phyloP scores from a whole-genome alignment of 2,888 invertebrate genomes.

The Synanthedon vespiformis region DNA sequence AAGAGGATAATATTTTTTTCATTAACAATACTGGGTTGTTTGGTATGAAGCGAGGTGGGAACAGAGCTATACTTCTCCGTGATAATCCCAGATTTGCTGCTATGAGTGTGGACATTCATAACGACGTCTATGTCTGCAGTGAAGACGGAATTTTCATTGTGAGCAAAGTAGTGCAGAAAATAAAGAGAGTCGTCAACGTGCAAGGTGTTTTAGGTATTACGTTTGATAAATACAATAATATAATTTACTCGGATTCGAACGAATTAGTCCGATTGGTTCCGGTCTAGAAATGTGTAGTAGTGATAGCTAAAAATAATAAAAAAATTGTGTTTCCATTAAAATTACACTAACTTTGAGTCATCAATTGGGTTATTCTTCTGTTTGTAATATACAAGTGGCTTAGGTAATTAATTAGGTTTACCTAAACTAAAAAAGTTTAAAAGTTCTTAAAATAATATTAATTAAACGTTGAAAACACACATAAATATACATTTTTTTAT shows the following conservation, averaged over 20 bases:
- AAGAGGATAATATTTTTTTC: constrained; percentile 36
- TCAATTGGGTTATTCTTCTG: no score
- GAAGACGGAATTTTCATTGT: constrained; percentile 48
- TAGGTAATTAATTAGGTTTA: no score
- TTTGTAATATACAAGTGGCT: no score
- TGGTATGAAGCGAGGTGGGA: constrained; percentile 23
- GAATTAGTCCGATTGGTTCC: constrained; percentile 36
- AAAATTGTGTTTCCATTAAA: no score
- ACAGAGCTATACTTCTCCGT: constrained; percentile 21
- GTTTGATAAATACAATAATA: constrained; percentile 41
- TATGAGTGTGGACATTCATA: constrained; percentile 38
- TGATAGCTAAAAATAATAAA: no score
- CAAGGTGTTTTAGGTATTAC: constrained; percentile 43
- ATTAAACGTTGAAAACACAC: no score
- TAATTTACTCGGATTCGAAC: constrained; percentile 51
- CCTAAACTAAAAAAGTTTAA: no score
- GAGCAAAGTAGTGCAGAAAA: constrained; percentile 31
- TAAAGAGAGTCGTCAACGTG: constrained; percentile 32
- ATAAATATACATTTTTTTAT: no score
- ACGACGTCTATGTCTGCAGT: constrained; percentile 36
- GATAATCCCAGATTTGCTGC: constrained; percentile 35
- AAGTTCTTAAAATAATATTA: no score
- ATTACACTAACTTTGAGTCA: no score
- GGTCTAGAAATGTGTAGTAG: constrained; percentile 4
- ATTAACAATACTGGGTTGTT: constrained; percentile 46